Conservation (phyloP, 2,797 vertebrate genomes). For the Rhabdophis nuchalis region DNA sequence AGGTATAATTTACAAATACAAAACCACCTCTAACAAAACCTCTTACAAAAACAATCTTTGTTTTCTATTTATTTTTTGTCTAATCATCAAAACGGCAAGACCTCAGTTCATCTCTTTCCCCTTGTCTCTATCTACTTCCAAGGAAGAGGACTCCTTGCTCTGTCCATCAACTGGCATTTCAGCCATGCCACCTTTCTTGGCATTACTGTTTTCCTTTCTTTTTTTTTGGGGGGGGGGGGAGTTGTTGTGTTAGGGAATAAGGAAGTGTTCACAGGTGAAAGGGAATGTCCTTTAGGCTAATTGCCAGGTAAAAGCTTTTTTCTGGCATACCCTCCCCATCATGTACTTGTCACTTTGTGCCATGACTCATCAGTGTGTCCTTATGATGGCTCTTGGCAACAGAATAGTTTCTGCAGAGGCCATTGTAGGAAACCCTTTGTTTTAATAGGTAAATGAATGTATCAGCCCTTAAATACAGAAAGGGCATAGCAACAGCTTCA, state of each 20-base stretch:
- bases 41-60: background rate
- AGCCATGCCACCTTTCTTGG: background rate
- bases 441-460: background rate
- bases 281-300: background rate
- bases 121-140: background rate
- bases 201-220: background rate
- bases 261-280: background rate
- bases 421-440: background rate
- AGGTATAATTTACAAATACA: background rate
- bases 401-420: background rate
- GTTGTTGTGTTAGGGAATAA: background rate
- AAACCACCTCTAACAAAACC: background rate
- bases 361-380: background rate
- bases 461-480: background rate
- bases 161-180: background rate
- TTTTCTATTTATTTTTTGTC: background rate
- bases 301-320: background rate
- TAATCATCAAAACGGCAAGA: background rate
- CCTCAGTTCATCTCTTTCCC: background rate
- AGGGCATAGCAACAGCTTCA: background rate
- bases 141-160: background rate
- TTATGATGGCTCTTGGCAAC: background rate
- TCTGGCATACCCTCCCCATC: background rate
- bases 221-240: background rate
- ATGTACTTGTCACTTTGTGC: background rate